phyloP scores from a whole-genome alignment of 2,113 vertebrate species.

The Datnioides undecimradiatus region DNA sequence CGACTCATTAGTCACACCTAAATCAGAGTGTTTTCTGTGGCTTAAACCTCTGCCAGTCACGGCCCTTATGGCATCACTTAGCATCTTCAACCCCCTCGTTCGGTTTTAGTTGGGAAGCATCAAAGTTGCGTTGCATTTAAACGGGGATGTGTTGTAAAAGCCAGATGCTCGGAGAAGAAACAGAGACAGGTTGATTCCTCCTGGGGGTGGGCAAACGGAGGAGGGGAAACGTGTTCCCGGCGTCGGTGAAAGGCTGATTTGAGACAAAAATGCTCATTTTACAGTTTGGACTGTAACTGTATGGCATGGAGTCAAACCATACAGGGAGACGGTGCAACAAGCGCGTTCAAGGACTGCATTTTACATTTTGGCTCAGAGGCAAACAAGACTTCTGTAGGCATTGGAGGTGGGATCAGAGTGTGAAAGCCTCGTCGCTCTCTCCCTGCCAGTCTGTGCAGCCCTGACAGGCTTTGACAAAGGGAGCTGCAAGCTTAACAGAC shows the following conservation, averaged over 20 bases:
- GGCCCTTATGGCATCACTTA: conserved; percentile 21
- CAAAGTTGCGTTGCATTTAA: conserved; percentile 51
- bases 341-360: conserved; percentile 33
- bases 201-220: conserved; percentile 41
- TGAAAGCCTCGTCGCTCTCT: conserved; percentile 49
- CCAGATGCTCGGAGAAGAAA: conserved; percentile 62
- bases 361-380: conserved; percentile 59
- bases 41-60: neutral
- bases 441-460: conserved; percentile 39
- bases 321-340: conserved; percentile 24
- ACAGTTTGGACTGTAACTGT: conserved; percentile 22
- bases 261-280: neutral
- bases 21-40: neutral
- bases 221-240: conserved; percentile 37
- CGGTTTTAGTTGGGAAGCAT: conserved; percentile 24
- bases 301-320: no score
- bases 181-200: conserved; percentile 65
- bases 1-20: conserved; percentile 22
- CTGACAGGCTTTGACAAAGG: conserved; percentile 76
- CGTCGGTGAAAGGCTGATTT: conserved; percentile 28
- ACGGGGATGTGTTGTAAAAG: conserved; percentile 53
- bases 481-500: conserved; percentile 70
- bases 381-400: conserved; percentile 40
- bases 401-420: conserved; percentile 59
- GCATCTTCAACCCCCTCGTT: conserved; percentile 39